Base-by-base conservation (phyloP, 2,888 invertebrate species). In the Clostera curtula region DNA sequence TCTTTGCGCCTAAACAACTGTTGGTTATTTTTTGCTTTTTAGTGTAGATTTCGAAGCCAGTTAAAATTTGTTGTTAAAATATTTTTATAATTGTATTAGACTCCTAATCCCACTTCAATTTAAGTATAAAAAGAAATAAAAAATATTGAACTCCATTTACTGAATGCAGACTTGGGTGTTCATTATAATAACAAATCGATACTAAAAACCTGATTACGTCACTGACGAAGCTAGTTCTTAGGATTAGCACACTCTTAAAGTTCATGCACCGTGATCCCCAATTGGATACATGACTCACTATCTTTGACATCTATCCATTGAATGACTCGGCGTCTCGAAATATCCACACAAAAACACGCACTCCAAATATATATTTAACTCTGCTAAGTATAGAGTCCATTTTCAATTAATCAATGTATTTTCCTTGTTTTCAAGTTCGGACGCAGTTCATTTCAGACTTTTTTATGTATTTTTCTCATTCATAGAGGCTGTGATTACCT, bases 401-500 rank as follows among this genome's bases (percentile, higher is more conserved):
- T 41, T 43, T 40, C n/a, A 17, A 15, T 25, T 29, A 11, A 7
- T 39, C 29, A 25, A 3, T 17, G 28, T 13, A 13, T 35, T 40
- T 38, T 24, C 25, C 18, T 29, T 31, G 31, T 25, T 9, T 13
- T 8, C 22, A 13, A 13, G 12, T 12, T 13, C 34, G 39, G 29
- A 32, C 43, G 43, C 64, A 65, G 46, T 19, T 58, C 55, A 31
- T 45, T 30, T 40, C 40, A 29, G 31, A 38, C 12, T 49, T 55
- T 62, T 66, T 60, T 39, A 25, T 31, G 24, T 34, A 28, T 62
- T 67, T 68, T 20, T 68, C 71, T 73, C 69, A 74, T 75, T 75
- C 66, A 73, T 62, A 62, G 56, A 61, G 54, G 31, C 35, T 43
- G 26, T 41, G 68, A 67, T 74, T 74, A 68, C 69, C 60, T 77